phyloP scores from a whole-genome alignment of 2,113 vertebrate species.

The Mus musculus region DNA sequence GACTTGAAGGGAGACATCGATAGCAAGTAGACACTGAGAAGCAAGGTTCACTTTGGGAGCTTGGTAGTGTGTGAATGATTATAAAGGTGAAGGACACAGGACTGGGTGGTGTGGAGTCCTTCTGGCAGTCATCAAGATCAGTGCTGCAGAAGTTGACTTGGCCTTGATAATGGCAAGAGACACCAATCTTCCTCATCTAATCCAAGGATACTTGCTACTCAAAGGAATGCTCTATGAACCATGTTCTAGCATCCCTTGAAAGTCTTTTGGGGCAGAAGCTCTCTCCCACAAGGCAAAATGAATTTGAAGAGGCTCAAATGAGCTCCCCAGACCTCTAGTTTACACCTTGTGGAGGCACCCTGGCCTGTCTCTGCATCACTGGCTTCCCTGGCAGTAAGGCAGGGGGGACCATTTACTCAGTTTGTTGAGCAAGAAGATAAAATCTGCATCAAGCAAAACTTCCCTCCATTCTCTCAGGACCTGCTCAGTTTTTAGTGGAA shows the following conservation, averaged over 20 bases:
- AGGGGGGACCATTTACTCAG: accelerated
- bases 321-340: neutral
- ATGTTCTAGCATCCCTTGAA: accelerated
- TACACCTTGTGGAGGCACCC: neutral
- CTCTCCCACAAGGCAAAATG: too few species aligned
- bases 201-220: accelerated
- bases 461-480: too few species aligned
- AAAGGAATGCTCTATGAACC: accelerated
- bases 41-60: neutral
- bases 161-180: neutral
- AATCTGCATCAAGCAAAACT: neutral
- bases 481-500: neutral
- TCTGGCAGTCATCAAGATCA: neutral
- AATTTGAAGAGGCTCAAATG: accelerated
- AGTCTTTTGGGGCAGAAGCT: neutral
- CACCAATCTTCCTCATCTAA: neutral
- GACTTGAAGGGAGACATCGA: neutral
- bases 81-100: neutral
- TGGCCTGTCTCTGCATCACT: neutral
- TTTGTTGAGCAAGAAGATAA: neutral
- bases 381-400: neutral
- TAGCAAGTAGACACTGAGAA: neutral
- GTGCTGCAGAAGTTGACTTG: neutral
- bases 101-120: neutral
- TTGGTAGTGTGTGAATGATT: accelerated